Evolutionary conservation across 2,888 invertebrate species (phyloP).

Genomic region (Acleris holmiana): DNA sequence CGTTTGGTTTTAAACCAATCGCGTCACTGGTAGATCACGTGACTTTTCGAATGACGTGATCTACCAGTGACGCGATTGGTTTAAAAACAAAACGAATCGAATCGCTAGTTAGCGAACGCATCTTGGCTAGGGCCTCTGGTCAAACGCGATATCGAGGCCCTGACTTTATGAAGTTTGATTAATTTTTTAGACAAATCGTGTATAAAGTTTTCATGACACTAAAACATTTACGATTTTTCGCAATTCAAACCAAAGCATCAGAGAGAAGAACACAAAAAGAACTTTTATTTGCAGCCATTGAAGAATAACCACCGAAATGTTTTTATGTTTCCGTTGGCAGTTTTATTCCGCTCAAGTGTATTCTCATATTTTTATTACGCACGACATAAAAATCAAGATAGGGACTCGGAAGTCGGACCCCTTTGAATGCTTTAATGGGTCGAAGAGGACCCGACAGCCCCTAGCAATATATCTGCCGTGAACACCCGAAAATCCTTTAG

Average conservation of each 20-base stretch:
- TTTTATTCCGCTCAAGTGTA: slow-evolving; percentile 71
- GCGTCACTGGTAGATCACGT: no score
- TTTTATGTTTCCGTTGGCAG: slow-evolving; percentile 75
- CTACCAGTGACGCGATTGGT: no score
- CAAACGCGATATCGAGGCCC: no score
- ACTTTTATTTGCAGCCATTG: slow-evolving; percentile 47
- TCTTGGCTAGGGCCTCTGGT: no score
- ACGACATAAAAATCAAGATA: slow-evolving; percentile 69
- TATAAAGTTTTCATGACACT: background rate
- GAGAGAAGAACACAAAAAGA: slow-evolving; percentile 7
- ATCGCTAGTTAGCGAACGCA: no score
- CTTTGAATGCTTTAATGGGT: slow-evolving; percentile 57
- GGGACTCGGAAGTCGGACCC: slow-evolving; percentile 51
- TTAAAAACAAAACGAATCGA: no score
- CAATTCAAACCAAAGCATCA: slow-evolving; percentile 2
- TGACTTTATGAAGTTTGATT: no score
- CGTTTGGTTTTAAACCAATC: no score
- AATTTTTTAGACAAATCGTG: no score
- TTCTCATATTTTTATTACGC: slow-evolving; percentile 77
- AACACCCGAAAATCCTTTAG: slow-evolving; percentile 17
- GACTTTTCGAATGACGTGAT: no score
- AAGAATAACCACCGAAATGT: slow-evolving; percentile 50
- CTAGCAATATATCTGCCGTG: slow-evolving; percentile 8
- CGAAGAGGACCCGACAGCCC: slow-evolving; percentile 46
- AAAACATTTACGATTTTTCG: background rate